Base-by-base conservation (phyloP, 2,888 invertebrate species). In the Teinopalpus imperialis region DNA sequence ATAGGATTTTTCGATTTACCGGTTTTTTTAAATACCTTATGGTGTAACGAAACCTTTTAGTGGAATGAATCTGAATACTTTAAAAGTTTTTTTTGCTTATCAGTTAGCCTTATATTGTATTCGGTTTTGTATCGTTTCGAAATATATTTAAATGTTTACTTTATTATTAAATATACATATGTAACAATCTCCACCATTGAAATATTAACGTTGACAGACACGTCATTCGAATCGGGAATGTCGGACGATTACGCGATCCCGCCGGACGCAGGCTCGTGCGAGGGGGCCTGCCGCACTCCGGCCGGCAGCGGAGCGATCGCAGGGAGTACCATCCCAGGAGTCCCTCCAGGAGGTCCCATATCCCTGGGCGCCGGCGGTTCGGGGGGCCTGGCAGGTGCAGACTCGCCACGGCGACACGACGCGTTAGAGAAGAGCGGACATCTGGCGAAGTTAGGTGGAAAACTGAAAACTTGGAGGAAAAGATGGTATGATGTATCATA, bases 171-270 rank as follows among this genome's bases (percentile, higher is more conserved):
- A n/a, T n/a, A n/a, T n/a, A n/a, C n/a, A n/a, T n/a, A n/a, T n/a
- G n/a, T n/a, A n/a, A n/a, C n/a, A n/a, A n/a, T n/a, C n/a, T n/a
- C n/a, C n/a, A n/a, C n/a, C n/a, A n/a, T n/a, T n/a, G n/a, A n/a
- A n/a, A n/a, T n/a, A n/a, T n/a, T n/a, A n/a, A n/a, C n/a, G n/a
- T n/a, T n/a, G n/a, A n/a, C 91, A 95, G 95, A 96, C 82, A 95
- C 95, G 56, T 97, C 97, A 49, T 94, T 96, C 87, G 97, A 97
- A 81, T 97, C 97, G 45, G 97, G 97, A 63, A 94, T 97, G 89
- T 97, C 98, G 21, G 97, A 98, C 74, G 98, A 98, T 89, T 98
- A 98, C 81, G 98, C 98, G 47, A 94, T 98, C 66, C 98, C 98
- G 5, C 98, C 98, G 5, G 98, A 98, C 81, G 97, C 97, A 0